Evolutionary conservation across 2,888 invertebrate genomes (phyloP).

Genomic region (Dolichopus griseipennis): DNA sequence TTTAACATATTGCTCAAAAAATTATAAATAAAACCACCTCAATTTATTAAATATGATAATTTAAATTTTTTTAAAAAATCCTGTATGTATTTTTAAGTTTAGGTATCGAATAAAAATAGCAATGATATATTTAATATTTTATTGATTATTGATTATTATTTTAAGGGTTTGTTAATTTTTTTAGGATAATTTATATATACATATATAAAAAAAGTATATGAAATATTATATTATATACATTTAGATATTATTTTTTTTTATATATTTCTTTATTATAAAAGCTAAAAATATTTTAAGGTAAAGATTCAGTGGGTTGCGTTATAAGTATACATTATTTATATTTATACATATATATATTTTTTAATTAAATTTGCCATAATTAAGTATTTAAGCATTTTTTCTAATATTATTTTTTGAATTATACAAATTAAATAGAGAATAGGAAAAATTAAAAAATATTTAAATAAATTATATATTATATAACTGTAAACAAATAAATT

Average conservation of each 20-base stretch:
- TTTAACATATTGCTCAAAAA: too few species aligned
- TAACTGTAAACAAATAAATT: too few species aligned
- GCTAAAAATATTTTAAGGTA: slow-evolving; percentile 1
- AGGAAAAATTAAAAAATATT: too few species aligned
- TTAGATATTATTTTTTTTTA: too few species aligned
- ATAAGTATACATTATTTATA: neutral
- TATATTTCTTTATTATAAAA: neutral
- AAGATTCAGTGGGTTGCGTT: slow-evolving; percentile 6
- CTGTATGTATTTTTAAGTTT: neutral
- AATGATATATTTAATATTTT: neutral
- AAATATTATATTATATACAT: too few species aligned
- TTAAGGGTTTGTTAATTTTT: neutral
- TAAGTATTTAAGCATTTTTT: too few species aligned
- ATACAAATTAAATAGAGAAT: too few species aligned
- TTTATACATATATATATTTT: neutral
- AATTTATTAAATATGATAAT: too few species aligned
- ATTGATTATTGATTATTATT: neutral
- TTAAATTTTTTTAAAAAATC: neutral
- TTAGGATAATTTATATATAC: neutral
- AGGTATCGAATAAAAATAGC: neutral
- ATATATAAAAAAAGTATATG: neutral
- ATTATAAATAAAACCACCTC: too few species aligned
- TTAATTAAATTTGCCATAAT: too few species aligned
- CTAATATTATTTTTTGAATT: too few species aligned
- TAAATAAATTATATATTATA: too few species aligned